Evolutionary conservation across 2,888 invertebrate genomes (phyloP).

Genomic region (Teleiodes luculella): DNA sequence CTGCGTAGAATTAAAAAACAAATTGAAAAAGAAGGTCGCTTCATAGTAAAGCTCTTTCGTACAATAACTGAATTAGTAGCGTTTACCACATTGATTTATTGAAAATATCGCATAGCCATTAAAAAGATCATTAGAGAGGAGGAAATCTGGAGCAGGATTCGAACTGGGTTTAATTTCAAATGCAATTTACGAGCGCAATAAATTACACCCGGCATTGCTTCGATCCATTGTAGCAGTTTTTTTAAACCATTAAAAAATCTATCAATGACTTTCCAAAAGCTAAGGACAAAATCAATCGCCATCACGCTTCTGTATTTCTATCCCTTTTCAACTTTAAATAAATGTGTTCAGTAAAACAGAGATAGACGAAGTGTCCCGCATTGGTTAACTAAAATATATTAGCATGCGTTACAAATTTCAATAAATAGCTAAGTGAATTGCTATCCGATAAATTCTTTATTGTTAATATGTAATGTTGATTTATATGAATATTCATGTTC

Average conservation of each 20-base stretch:
- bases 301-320: conserved; percentile 33
- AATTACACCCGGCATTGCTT: conserved; percentile 62
- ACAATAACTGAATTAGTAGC: conserved; percentile 26
- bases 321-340: conserved; percentile 48
- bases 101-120: conserved; percentile 60
- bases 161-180: conserved; percentile 69
- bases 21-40: too few relatives aligned
- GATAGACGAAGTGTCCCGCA: conserved; percentile 42
- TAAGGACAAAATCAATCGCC: conserved; percentile 55
- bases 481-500: conserved; percentile 77
- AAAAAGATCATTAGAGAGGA: conserved; percentile 52
- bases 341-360: conserved; percentile 36
- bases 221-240: conserved; percentile 70
- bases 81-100: conserved; percentile 58
- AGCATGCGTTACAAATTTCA: conserved; percentile 73
- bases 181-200: conserved; percentile 71
- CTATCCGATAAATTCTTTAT: conserved; percentile 66
- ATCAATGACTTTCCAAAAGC: conserved; percentile 66
- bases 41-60: not conserved
- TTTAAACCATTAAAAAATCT: conserved; percentile 74
- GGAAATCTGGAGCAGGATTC: conserved; percentile 56
- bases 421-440: conserved; percentile 77
- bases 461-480: conserved; percentile 69
- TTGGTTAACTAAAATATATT: conserved; percentile 45
- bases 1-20: too few relatives aligned